phyloP scores from a whole-genome alignment of 2,888 invertebrate species.

The Portevinia maculata region DNA sequence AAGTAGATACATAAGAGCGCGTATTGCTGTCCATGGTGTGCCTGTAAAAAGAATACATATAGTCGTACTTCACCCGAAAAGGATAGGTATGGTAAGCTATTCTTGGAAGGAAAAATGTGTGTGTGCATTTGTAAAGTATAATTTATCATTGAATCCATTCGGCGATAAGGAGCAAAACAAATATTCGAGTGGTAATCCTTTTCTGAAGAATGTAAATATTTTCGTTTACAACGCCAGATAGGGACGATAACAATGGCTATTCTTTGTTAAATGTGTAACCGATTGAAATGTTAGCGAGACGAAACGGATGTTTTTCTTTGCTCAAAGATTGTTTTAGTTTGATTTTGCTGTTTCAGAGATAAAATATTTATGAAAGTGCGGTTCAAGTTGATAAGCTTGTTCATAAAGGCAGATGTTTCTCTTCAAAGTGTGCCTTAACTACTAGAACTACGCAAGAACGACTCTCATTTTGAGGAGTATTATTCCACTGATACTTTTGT shows the following conservation, averaged over 20 bases:
- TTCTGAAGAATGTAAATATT: conserved; percentile 55
- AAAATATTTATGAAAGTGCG: no score
- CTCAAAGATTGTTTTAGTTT: no score
- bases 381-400: no score
- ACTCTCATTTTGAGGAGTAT: no score
- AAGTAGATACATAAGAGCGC: not conserved
- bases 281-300: not conserved
- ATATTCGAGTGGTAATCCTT: conserved; percentile 45
- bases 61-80: conserved; percentile 8
- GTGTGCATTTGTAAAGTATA: no score
- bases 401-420: no score
- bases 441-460: no score
- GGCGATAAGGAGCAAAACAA: conserved; percentile 17
- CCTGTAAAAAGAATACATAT: not conserved
- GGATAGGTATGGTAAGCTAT: conserved; percentile 1
- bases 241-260: conserved; percentile 19
- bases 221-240: conserved; percentile 18
- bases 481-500: no score
- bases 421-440: no score
- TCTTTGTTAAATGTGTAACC: conserved; percentile 41
- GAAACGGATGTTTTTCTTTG: no score
- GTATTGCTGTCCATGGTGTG: not conserved
- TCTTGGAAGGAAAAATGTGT: conserved; percentile 20
- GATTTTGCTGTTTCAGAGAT: no score
- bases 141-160: conserved; percentile 12